phyloP scores from a whole-genome alignment of 1,140 invertebrate species.

The Babylonia areolata region DNA sequence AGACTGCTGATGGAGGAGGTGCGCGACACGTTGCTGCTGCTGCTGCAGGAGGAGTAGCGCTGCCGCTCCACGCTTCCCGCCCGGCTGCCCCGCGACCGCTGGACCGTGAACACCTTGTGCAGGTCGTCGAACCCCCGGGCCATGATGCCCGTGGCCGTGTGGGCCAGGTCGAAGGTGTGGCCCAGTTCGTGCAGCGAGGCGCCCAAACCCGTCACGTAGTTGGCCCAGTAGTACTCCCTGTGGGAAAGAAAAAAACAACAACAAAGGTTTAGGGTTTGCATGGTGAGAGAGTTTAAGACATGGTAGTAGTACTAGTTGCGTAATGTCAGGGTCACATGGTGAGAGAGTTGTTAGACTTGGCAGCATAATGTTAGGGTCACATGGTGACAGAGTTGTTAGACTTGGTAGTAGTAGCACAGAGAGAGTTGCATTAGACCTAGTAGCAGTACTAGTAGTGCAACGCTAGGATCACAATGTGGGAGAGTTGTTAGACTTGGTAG shows the following conservation, averaged over 20 bases:
- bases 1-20: constrained; percentile 54
- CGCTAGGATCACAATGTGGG: too few relatives aligned
- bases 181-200: constrained; percentile 96
- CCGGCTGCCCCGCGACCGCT: constrained; percentile 49
- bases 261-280: too few relatives aligned
- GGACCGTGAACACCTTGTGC: constrained; percentile 84
- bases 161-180: constrained; percentile 95
- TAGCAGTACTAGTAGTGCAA: too few relatives aligned
- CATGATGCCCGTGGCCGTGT: constrained; percentile 94
- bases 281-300: too few relatives aligned
- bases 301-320: not conserved
- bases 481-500: not conserved
- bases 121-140: constrained; percentile 92
- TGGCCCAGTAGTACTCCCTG: constrained; percentile 82
- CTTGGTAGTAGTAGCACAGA: too few relatives aligned
- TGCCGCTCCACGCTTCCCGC: constrained; percentile 34
- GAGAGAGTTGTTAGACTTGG: too few relatives aligned
- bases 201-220: constrained; percentile 93
- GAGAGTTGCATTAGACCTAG: too few relatives aligned
- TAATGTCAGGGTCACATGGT: too few relatives aligned
- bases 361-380: too few relatives aligned
- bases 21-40: constrained; percentile 42
- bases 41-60: constrained; percentile 39
- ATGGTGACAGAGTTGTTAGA: not conserved
- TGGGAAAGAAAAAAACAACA: too few relatives aligned